Evolutionary conservation across 2,888 invertebrate genomes (phyloP), one percentile per base, ranked within the genome.

Genomic region (Cosmopolites sordidus): DNA sequence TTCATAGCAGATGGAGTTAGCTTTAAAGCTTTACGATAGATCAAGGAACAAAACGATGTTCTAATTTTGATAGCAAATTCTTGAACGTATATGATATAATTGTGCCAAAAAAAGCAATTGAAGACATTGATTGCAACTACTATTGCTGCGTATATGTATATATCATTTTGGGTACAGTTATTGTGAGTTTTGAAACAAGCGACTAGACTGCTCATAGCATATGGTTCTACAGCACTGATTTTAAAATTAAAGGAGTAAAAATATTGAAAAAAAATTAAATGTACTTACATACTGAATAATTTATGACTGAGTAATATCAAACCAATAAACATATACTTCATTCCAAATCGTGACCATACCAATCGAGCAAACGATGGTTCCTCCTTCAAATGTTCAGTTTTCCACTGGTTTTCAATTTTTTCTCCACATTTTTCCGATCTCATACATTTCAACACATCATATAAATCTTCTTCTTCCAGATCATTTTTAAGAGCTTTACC

Each of bases 11-110:
- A 56, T 1, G 66, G 63, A 12, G 65, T 68, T 14, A 71, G 54
- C 50, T 65, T 68, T 16, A 71, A 51, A 1, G 67, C 61, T 55
- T 93, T 93, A 68, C 90, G 81, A 69, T 91, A 92, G 55, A 93
- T 82, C 17, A 93, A 77, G 0, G 89, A 85, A 64, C 90, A 89
- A 66, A 87, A 84, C 0, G 89, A 88, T 0, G 92, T 82, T n/a
- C 91, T 77, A 67, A 90, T 81, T 73, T 87, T 83, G 84, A 91
- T 86, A 43, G 92, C 91, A 72, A 88, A 81, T 64, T 88, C 85
- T 45, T 87, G 76, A 16, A 89, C 83, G 16, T 83, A 85, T 78
- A 92, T 83, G 83, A 92, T 91, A 69, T 90, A 93, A 0, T 92
- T 91, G 75, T 96, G 67, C 29, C 60, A 60, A 46, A 64, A 68